Conservation (phyloP, 1,140 invertebrate genomes). For the Hesperophylax magnus region DNA sequence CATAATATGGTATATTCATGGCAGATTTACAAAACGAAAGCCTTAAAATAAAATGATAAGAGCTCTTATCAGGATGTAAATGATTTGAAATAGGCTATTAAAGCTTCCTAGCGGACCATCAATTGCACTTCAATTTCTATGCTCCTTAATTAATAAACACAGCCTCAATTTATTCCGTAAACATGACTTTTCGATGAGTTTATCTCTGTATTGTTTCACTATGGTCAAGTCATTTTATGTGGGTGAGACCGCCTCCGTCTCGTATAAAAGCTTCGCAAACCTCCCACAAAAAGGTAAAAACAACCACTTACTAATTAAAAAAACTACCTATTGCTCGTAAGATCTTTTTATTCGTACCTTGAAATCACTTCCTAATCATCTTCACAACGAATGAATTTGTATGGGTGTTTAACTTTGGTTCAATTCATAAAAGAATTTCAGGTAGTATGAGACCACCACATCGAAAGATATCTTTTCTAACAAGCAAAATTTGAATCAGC, state of each 20-base stretch:
- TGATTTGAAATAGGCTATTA: no score
- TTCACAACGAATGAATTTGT: constrained; percentile 31
- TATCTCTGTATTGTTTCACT: constrained; percentile 1
- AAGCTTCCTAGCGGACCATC: no score
- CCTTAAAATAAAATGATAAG: no score
- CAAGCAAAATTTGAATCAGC: no score
- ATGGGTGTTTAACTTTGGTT: constrained; percentile 17
- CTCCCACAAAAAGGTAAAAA: background rate
- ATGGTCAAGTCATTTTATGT: background rate
- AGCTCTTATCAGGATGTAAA: no score
- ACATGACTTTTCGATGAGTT: background rate
- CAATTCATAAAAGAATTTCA: background rate
- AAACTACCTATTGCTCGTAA: background rate
- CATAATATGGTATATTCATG: no score
- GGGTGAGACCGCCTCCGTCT: background rate
- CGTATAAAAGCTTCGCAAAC: background rate
- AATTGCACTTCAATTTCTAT: no score
- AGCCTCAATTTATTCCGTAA: background rate
- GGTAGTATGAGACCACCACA: background rate
- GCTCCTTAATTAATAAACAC: no score
- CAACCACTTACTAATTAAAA: background rate
- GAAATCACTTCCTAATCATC: constrained; percentile 10
- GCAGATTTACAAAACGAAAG: no score
- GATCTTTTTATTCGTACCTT: background rate
- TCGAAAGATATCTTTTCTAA: background rate